Evolutionary conservation across 2,888 invertebrate genomes (phyloP).

Genomic region (Amaurobius ferox): DNA sequence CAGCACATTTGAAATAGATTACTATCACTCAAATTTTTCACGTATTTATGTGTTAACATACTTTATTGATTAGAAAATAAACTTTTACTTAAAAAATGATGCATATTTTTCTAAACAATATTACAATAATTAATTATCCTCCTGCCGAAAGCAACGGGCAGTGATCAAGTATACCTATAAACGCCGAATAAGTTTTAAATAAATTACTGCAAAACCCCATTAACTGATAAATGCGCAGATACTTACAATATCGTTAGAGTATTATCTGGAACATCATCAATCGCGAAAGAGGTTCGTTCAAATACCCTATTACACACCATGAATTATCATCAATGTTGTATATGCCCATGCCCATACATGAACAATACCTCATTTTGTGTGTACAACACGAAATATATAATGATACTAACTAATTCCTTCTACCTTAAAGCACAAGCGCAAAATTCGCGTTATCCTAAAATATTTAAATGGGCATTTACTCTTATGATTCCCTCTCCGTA

Average conservation of each 20-base stretch:
- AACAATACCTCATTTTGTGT: background rate
- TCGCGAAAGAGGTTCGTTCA: background rate
- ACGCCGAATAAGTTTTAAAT: too few relatives aligned
- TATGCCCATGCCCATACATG: background rate
- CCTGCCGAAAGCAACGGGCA: too few relatives aligned
- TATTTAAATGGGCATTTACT: constrained; percentile 16
- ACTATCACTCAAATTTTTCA: too few relatives aligned
- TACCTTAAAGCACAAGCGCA: background rate
- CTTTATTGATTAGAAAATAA: too few relatives aligned
- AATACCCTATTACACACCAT: background rate
- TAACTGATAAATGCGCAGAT: background rate
- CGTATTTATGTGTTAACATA: too few relatives aligned
- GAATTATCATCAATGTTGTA: background rate
- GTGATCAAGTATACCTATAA: too few relatives aligned
- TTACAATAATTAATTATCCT: too few relatives aligned
- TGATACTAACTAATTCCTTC: background rate
- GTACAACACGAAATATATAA: constrained; percentile 13
- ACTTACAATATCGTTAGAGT: background rate
- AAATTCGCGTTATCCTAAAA: constrained; percentile 9
- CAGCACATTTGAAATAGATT: too few relatives aligned
- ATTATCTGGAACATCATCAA: background rate
- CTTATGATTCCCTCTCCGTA: background rate
- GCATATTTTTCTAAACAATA: too few relatives aligned
- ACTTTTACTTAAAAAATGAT: too few relatives aligned
- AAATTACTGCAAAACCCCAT: background rate